phyloP scores from a whole-genome alignment of 2,888 invertebrate genomes.

The Sphecodes monilicornis region DNA sequence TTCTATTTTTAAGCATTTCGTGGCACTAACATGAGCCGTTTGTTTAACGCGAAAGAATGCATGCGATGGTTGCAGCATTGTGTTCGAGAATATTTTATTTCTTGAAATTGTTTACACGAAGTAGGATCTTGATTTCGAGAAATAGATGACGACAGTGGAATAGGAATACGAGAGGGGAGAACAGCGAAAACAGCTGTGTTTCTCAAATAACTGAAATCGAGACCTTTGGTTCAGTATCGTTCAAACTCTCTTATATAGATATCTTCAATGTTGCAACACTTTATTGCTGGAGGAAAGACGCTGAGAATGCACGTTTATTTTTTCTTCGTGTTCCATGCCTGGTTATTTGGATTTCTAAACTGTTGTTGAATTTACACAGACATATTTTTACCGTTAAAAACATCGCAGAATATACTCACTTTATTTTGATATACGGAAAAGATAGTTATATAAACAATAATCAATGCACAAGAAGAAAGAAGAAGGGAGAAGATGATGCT shows the following conservation, averaged over 20 bases:
- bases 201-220: conserved; percentile 46
- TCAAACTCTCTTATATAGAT: neutral
- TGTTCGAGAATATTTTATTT: neutral
- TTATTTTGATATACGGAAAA: too few species aligned
- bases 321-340: neutral
- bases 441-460: too few species aligned
- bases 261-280: neutral
- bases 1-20: neutral
- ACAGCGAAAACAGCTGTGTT: conserved; percentile 16
- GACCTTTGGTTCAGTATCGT: conserved; percentile 10
- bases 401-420: too few species aligned
- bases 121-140: neutral
- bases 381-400: too few species aligned
- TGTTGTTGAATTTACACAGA: too few species aligned
- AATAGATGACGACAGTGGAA: neutral
- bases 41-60: neutral
- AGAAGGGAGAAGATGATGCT: too few species aligned
- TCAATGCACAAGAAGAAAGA: too few species aligned
- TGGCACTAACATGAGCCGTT: neutral
- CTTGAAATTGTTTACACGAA: neutral
- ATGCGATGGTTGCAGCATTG: neutral
- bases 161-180: neutral
- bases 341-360: too few species aligned
- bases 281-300: neutral
- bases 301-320: neutral